Evolutionary conservation across 2,113 vertebrate species (phyloP).

Genomic region (Notarius lentiginosus): DNA sequence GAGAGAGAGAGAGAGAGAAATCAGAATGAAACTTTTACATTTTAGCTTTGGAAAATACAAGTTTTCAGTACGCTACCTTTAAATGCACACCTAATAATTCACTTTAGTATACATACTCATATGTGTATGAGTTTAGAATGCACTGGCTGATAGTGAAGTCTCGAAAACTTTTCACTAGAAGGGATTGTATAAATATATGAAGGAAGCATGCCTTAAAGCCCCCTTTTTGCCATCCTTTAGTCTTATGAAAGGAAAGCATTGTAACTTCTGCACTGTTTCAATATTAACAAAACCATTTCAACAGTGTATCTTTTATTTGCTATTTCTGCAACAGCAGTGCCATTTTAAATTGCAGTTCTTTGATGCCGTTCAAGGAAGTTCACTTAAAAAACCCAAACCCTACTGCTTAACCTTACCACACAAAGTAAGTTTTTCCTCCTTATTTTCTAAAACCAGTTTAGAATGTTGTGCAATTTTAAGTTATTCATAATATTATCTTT

Average conservation of each 20-base stretch:
- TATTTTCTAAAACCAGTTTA: neutral
- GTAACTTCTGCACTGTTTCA: slow-evolving; percentile 57
- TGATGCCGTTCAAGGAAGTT: neutral
- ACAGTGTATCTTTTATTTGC: slow-evolving; percentile 31
- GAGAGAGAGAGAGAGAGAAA: too few relatives aligned
- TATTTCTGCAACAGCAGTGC: neutral
- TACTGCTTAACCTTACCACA: slow-evolving; percentile 5
- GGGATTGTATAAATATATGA: neutral
- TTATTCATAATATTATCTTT: neutral
- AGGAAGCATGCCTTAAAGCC: slow-evolving; percentile 54
- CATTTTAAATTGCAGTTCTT: neutral
- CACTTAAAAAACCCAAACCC: slow-evolving; percentile 25
- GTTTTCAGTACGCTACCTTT: neutral
- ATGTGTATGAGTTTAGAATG: neutral
- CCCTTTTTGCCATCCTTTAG: slow-evolving; percentile 29
- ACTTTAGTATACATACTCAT: neutral
- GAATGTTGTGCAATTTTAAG: neutral
- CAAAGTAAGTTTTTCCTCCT: slow-evolving; percentile 9
- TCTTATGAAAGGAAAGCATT: slow-evolving; percentile 61
- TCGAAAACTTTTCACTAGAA: slow-evolving; percentile 53
- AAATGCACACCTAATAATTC: neutral
- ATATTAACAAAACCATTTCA: slow-evolving; percentile 51
- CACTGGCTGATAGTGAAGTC: neutral
- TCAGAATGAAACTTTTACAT: neutral
- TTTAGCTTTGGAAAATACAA: neutral